A percentile compares a stretch with the other conserved stretches of the same genome.
Evolutionary conservation across 2,888 invertebrate genomes (phyloP).

Genomic region (Megamerina dolium): DNA sequence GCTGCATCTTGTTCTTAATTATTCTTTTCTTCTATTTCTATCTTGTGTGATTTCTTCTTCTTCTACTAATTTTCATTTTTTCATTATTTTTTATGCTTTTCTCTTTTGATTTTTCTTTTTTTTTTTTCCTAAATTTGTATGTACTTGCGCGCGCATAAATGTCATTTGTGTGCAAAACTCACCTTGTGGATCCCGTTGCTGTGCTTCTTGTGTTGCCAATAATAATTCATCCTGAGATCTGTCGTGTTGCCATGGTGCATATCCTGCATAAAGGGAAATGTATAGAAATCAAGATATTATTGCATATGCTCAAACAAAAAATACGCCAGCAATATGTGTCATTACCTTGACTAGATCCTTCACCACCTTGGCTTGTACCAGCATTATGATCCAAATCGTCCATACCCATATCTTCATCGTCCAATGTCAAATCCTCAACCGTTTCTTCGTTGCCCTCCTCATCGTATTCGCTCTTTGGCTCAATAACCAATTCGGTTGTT

Average conservation of each 20-base stretch:
- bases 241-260: slow-evolving; percentile 79
- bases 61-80: too few relatives aligned
- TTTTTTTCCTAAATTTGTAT: slow-evolving; percentile 26
- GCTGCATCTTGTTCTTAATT: too few relatives aligned
- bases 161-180: slow-evolving; percentile 56
- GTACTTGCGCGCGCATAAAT: too few relatives aligned
- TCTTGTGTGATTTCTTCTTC: too few relatives aligned
- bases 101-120: slow-evolving; percentile 35
- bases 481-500: slow-evolving; percentile 50
- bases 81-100: slow-evolving; percentile 36
- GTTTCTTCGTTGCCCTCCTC: slow-evolving; percentile 66
- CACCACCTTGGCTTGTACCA: slow-evolving; percentile 63
- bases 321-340: too few relatives aligned
- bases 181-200: slow-evolving; percentile 86
- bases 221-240: slow-evolving; percentile 80
- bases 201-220: slow-evolving; percentile 70
- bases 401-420: slow-evolving; percentile 67
- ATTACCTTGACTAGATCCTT: slow-evolving; percentile 68
- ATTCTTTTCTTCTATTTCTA: too few relatives aligned
- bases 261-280: slow-evolving; percentile 56
- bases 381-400: slow-evolving; percentile 57
- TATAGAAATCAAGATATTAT: slow-evolving; percentile 4
- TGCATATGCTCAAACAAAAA: neutral
- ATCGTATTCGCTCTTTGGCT: slow-evolving; percentile 70
- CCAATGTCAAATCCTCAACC: slow-evolving; percentile 82